These are phyloP conservation scores for Ophioninae sp. DNA, from an alignment of 2,888 invertebrate genomes.

Conservation along the genomic window DNA sequence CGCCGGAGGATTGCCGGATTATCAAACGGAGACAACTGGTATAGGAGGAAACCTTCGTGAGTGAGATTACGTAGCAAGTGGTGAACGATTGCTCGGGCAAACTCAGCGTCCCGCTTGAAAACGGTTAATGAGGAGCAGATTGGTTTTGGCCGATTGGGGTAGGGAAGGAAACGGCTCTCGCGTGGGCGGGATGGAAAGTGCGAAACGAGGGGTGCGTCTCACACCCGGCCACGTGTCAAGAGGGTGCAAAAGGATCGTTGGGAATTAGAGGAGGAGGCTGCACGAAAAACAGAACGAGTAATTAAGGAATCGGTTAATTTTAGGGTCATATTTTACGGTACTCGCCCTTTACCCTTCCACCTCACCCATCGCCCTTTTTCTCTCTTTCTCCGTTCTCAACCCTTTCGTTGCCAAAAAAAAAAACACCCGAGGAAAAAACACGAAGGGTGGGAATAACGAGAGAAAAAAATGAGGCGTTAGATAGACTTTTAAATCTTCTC, in stretches of 20 bases:
- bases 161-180: slow-evolving; percentile 17
- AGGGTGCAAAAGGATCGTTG: slow-evolving; percentile 55
- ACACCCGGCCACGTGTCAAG: slow-evolving; percentile 55
- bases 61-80: slow-evolving; percentile 27
- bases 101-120: slow-evolving; percentile 55
- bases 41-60: background rate
- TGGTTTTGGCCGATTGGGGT: slow-evolving; percentile 61
- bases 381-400: slow-evolving; percentile 48
- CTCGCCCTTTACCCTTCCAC: slow-evolving; percentile 38
- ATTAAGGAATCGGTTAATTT: slow-evolving; percentile 80
- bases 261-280: slow-evolving; percentile 51
- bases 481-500: slow-evolving; percentile 57
- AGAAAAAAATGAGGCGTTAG: slow-evolving; percentile 19
- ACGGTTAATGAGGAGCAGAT: slow-evolving; percentile 72
- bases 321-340: slow-evolving; percentile 76
- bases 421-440: slow-evolving; percentile 2
- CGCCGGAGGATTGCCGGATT: background rate
- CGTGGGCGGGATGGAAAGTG: slow-evolving; percentile 42
- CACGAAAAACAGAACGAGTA: slow-evolving; percentile 74
- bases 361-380: background rate
- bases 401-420: slow-evolving; percentile 40
- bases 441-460: slow-evolving; percentile 45
- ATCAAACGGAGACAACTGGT: slow-evolving; percentile 4
- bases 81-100: slow-evolving; percentile 44
- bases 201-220: slow-evolving; percentile 52